Percentiles rank a stretch among this genome's conserved stretches.
These are phyloP conservation scores for Ahaetulla prasina DNA, from an alignment of 2,113 vertebrate genomes.

Conservation along the genomic window DNA sequence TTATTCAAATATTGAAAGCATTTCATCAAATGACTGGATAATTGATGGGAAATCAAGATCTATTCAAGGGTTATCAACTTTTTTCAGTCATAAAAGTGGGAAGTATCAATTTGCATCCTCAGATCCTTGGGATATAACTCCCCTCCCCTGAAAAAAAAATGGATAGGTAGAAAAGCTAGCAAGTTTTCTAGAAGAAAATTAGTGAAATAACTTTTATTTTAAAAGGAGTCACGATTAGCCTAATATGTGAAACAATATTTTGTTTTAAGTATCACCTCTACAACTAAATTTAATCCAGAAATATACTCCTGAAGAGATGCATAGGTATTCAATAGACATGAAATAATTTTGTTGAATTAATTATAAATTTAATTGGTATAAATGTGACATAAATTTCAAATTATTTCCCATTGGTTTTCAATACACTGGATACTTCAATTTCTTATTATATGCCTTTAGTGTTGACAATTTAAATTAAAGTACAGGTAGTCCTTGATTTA, in stretches of 20 bases:
- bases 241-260: neutral
- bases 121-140: neutral
- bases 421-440: neutral
- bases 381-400: neutral
- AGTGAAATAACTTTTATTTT: neutral
- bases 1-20: neutral
- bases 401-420: neutral
- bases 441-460: neutral
- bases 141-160: neutral
- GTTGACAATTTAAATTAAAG: neutral
- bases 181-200: neutral
- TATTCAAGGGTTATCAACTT: neutral
- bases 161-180: neutral
- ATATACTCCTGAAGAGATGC: neutral
- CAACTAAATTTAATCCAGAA: neutral
- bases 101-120: neutral
- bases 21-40: neutral
- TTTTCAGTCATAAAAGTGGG: neutral
- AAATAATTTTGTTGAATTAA: neutral
- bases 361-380: neutral
- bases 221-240: neutral
- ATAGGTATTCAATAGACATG: neutral
- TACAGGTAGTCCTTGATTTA: neutral
- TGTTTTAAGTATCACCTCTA: neutral
- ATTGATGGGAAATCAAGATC: neutral